Conservation (phyloP, 2,113 vertebrate species). For the Ceuthmochares aereus region DNA sequence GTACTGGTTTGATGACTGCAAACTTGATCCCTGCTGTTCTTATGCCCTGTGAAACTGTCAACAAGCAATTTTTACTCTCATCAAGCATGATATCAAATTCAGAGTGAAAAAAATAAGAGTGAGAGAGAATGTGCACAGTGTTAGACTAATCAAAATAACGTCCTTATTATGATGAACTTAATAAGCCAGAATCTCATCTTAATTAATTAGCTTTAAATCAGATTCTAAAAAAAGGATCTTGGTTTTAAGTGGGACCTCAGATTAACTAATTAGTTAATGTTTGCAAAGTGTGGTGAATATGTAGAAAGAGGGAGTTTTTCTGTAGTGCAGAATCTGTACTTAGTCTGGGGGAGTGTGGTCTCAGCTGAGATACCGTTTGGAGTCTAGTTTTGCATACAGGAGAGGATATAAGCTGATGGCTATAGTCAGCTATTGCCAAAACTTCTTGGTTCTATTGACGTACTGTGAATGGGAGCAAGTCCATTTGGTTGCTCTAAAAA, state of each 20-base stretch:
- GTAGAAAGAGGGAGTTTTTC: not conserved
- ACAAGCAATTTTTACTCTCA: conserved; percentile 27
- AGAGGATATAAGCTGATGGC: not conserved
- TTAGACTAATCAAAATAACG: conserved; percentile 36
- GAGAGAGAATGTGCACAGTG: not conserved
- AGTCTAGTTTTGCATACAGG: not conserved
- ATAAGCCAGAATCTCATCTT: conserved; percentile 30
- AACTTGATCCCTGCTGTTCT: not conserved
- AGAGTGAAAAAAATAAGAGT: not conserved
- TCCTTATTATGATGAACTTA: conserved; percentile 47
- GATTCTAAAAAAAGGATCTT: conserved; percentile 41
- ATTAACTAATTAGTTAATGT: conserved; percentile 62
- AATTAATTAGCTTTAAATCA: conserved; percentile 61
- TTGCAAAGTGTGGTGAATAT: conserved; percentile 32
- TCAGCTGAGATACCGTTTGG: not conserved
- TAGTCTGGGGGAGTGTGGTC: not conserved
- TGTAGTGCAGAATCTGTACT: not conserved
- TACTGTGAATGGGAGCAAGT: not conserved
- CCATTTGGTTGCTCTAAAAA: not conserved
- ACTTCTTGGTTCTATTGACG: not conserved
- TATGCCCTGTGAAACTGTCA: not conserved
- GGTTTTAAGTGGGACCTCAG: conserved; percentile 26
- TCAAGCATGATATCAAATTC: not conserved
- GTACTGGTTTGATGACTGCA: not conserved
- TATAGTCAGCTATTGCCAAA: not conserved